Base-by-base conservation (phyloP, 2,888 invertebrate genomes). In the Calliphora vomitoria region DNA sequence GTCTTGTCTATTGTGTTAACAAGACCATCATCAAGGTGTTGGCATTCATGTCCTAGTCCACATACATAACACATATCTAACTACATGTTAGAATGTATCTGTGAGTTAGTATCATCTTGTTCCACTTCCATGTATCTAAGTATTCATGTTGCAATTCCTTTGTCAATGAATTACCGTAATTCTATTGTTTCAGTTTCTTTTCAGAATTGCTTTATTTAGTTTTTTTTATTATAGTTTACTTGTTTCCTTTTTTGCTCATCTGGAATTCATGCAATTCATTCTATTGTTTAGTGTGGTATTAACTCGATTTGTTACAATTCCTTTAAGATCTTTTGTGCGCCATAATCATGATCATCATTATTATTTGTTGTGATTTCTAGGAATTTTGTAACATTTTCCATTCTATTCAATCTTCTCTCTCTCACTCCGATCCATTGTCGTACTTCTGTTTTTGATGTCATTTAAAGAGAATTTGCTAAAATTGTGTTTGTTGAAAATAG, bases 151-250 rank as follows among this genome's bases (percentile, higher is more conserved):
- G 88, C 88, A 84, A 82, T 82, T 86, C 84, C 58, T 88, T 84
- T 88, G 86, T 86, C 88, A 88, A 86, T 88, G 86, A 86, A 84
- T 87, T 84, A 82, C 87, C 38, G 87, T 87, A 87, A 87, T 85
- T 87, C 87, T 87, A 79, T 84, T 87, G 84, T 87, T 66, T 53
- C 6, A 38, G 15, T 47, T 55, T 20, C n/a, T 25, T 20, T 62
- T 18, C 13, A 47, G 38, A 55, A 41, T 75, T 20, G 13, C 41
- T 68, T n/a, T 35, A 47, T 78, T 31, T 35, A 11, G 25, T 66
- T 82, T 47, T 64, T 20, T 8, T 35, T 35, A 5, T 31, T 35
- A 55, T 82, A 35, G 35, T 55, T 53, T 38, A 2, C 55, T 75
- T 74, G 44, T 35, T 47, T 15, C 8, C 58, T 72, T 10, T 71